These are phyloP conservation scores for Ligdia adustata DNA, from an alignment of 2,888 invertebrate genomes.

Conservation along the genomic window DNA sequence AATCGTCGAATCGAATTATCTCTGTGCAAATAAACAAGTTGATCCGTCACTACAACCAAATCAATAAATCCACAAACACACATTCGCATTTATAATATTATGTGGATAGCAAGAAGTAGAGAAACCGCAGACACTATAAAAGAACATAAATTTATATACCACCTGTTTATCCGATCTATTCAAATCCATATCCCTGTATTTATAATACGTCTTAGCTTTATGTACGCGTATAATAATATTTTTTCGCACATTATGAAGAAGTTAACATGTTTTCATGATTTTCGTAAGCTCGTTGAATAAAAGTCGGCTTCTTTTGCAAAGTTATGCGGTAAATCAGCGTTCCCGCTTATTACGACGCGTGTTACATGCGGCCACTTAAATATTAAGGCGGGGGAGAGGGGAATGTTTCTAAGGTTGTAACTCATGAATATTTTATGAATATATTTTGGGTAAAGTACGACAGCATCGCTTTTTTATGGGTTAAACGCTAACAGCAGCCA, in stretches of 20 bases:
- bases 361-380: slow-evolving; percentile 35
- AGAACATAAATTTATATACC: too few relatives aligned
- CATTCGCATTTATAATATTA: too few relatives aligned
- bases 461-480: slow-evolving; percentile 25
- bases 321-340: slow-evolving; percentile 47
- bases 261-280: slow-evolving; percentile 42
- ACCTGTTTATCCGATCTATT: too few relatives aligned
- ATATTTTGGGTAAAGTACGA: slow-evolving; percentile 20
- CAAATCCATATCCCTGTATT: too few relatives aligned
- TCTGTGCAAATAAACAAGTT: too few relatives aligned
- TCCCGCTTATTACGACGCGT: slow-evolving; percentile 37
- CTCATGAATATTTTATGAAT: slow-evolving; percentile 36
- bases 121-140: too few relatives aligned
- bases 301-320: slow-evolving; percentile 43
- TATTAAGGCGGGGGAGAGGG: slow-evolving; percentile 18
- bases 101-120: too few relatives aligned
- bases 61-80: too few relatives aligned
- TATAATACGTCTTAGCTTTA: slow-evolving; percentile 6
- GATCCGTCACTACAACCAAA: too few relatives aligned
- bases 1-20: too few relatives aligned
- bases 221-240: slow-evolving; percentile 17
- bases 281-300: slow-evolving; percentile 33
- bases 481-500: slow-evolving; percentile 6
- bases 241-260: slow-evolving; percentile 30
- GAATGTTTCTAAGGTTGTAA: slow-evolving; percentile 13